Evolutionary conservation across 1,140 invertebrate species (phyloP), one percentile per base, ranked within the genome.

Genomic region (Brachionus plicatilis): DNA sequence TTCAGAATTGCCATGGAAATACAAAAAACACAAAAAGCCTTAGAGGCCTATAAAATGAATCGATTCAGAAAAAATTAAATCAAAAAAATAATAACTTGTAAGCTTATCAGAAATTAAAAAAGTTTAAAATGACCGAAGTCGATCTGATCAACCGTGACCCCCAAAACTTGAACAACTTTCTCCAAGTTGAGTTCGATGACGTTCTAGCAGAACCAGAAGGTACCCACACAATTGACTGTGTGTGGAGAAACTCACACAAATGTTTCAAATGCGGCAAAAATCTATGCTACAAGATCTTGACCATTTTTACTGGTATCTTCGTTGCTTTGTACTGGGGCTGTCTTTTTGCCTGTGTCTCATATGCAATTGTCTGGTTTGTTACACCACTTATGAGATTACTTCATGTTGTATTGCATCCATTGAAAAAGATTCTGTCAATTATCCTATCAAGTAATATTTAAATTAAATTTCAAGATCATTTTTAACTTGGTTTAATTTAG

Each of bases 131-230:
- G 68, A 29, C 68, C 37, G 75, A 78, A 78, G 5, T 78, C 37
- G 84, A 85, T 53, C 47, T 85, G 27, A 72, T 78, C 27, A 56
- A 79, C 43, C 68, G 85, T 56, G 85, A 85, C 47, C 85, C 85
- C 29, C 50, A 79, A 24, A 75, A 85, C 45, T 85, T 85, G 47
- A 85, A 85, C 79, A 76, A 85, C n/a, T 85, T 83, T 68, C 12
- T 87, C 12, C 56, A 88, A 87, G 85, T 87, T 3, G 37, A 82
- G n/a, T 95, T 93, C 92, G 92, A 93, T 85, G 93, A 94, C 86
- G 91, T 94, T 56, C 92, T 94, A 33, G 94, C 93, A 0, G 94
- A 95, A 88, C 93, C 94, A 5, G 92, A 93, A 82, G 92, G 92
- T 2, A 92, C 93, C 6, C 90, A 93, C 50, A 93, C 93, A 85